Evolutionary conservation across 2,888 invertebrate species (phyloP).

Genomic region (Diaperis boleti): DNA sequence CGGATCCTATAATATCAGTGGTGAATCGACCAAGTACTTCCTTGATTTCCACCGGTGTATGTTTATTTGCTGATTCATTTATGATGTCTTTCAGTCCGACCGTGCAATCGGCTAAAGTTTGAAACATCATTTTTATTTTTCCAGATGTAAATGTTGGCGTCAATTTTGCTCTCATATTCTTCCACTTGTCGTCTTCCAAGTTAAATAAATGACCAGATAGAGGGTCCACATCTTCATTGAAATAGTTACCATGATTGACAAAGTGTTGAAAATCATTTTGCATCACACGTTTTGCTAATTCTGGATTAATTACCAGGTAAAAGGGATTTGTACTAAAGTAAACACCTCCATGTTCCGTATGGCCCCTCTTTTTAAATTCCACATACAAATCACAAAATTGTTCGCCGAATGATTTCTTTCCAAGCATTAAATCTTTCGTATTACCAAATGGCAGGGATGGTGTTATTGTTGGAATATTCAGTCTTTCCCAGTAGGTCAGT

Average conservation of each 20-base stretch:
- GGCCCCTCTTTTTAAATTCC: slow-evolving; percentile 43
- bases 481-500: slow-evolving; percentile 1
- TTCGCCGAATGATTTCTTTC: background rate
- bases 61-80: slow-evolving; percentile 15
- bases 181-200: slow-evolving; percentile 71
- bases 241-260: slow-evolving; percentile 66
- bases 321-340: slow-evolving; percentile 63
- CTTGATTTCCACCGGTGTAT: slow-evolving; percentile 52
- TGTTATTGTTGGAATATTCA: slow-evolving; percentile 7
- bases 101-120: slow-evolving; percentile 48
- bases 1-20: slow-evolving; percentile 69
- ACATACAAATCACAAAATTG: background rate
- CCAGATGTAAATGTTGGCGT: slow-evolving; percentile 19
- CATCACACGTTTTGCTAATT: slow-evolving; percentile 65
- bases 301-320: slow-evolving; percentile 55
- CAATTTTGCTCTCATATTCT: slow-evolving; percentile 71
- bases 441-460: slow-evolving; percentile 36
- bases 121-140: slow-evolving; percentile 61
- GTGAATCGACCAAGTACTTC: slow-evolving; percentile 69
- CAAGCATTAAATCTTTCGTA: background rate
- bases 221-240: slow-evolving; percentile 70
- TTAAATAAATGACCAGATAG: slow-evolving; percentile 70
- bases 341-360: slow-evolving; percentile 50
- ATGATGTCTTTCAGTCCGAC: slow-evolving; percentile 44
- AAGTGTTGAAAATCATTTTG: slow-evolving; percentile 69